Conservation (phyloP, 1,140 invertebrate genomes). For the Meloidogyne chitwoodi region DNA sequence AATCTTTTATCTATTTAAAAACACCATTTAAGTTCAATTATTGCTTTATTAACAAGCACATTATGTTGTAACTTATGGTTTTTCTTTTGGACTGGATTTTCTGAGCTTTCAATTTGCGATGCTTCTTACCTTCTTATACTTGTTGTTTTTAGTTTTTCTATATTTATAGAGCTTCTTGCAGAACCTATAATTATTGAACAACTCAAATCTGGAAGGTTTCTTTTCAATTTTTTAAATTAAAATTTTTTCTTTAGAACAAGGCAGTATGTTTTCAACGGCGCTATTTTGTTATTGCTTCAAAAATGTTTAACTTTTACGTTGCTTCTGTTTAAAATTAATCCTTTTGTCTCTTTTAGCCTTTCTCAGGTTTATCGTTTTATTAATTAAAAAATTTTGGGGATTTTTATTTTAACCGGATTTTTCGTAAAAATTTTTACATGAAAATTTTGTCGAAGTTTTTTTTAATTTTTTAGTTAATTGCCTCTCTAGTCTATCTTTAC, state of each 20-base stretch:
- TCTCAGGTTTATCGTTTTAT: slow-evolving; percentile 20
- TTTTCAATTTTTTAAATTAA: not conserved
- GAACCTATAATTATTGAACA: slow-evolving; percentile 39
- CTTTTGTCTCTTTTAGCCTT: slow-evolving; percentile 17
- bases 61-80: slow-evolving; percentile 26
- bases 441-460: no score
- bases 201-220: slow-evolving; percentile 30
- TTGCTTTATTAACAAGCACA: slow-evolving; percentile 17
- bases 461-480: slow-evolving; percentile 38
- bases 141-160: slow-evolving; percentile 26
- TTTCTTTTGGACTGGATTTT: not conserved
- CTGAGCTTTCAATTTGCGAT: slow-evolving; percentile 4
- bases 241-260: not conserved
- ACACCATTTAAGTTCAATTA: slow-evolving; percentile 28
- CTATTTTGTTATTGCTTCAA: slow-evolving; percentile 35
- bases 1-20: not conserved
- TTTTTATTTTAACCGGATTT: no score
- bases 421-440: no score
- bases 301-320: slow-evolving; percentile 36
- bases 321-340: slow-evolving; percentile 23
- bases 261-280: slow-evolving; percentile 34
- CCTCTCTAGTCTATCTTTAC: slow-evolving; percentile 27
- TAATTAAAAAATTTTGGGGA: not conserved
- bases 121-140: slow-evolving; percentile 29
- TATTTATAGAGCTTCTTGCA: slow-evolving; percentile 35